Evolutionary conservation across 2,888 invertebrate genomes (phyloP), one percentile per base, ranked within the genome.

Genomic region (Leucoptera coffeella): DNA sequence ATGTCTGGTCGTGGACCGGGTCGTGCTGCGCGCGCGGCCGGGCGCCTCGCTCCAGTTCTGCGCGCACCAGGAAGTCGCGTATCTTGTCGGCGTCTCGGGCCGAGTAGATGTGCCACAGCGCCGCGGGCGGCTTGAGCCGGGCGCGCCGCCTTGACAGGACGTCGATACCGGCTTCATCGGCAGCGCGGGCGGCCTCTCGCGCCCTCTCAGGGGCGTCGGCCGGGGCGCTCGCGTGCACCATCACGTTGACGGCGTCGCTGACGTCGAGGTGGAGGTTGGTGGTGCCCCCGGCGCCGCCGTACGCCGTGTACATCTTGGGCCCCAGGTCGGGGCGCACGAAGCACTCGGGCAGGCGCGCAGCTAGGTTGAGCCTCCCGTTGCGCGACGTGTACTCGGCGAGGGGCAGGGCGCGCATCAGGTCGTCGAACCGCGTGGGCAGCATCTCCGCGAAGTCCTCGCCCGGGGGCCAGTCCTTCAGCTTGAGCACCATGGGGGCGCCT

Each of bases 241-340:
- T 89, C 8, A 96, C 88, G 54, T 97, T 97, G 14, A 95, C 93
- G 6, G 96, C 96, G 59, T 97, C 96, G 14, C 93, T 93, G 17
- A 97, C 90, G 55, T 97, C 97, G 35, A 97, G 69, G 60, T 97
- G 97, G 25, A 97, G 77, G 59, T 96, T 96, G 22, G 96, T 97
- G 2, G 96, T 95, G 19, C 93, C 96, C 47, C 89, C 89, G 1
- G 90, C 87, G 13, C 89, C 88, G 20, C 96, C 96, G 51, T 97
- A 97, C 4, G 97, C 96, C 38, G 89, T 95, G 67, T 97, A 97
- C 94, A 97, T 94, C 60, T 96, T 96, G 0, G 96, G 97, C 0
- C 96, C 96, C 14, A 97, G 69, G 56, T 97, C 97, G 0, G 96
- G 96, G 14, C 88, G 80, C 7, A 94, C 92, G 59, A 92, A 94